These are phyloP conservation scores for Hormaphis cornu DNA, from an alignment of 1,140 invertebrate species.

Conservation along the genomic window DNA sequence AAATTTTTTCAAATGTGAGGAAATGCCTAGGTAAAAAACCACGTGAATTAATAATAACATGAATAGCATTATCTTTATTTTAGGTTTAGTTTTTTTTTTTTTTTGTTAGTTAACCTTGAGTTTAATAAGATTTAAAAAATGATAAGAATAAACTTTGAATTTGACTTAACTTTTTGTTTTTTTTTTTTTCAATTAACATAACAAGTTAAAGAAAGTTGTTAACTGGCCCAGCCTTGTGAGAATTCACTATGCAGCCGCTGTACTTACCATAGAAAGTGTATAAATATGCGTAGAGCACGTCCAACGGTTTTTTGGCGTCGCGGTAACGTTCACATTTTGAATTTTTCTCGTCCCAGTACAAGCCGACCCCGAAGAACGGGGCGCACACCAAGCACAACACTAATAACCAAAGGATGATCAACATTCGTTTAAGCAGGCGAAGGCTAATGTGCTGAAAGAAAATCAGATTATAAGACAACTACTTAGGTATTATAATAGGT, in stretches of 20 bases:
- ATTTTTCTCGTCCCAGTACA: slow-evolving; percentile 52
- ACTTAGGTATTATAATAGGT: too few species aligned
- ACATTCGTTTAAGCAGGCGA: slow-evolving; percentile 58
- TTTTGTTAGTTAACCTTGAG: too few species aligned
- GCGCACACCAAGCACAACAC: slow-evolving; percentile 61
- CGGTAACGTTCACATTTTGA: slow-evolving; percentile 58
- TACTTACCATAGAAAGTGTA: slow-evolving; percentile 65
- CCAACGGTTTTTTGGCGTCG: slow-evolving; percentile 51
- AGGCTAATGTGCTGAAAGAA: slow-evolving; percentile 66
- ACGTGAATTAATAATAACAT: too few species aligned
- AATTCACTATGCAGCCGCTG: too few species aligned
- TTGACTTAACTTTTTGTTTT: background rate
- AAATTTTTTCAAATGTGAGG: too few species aligned
- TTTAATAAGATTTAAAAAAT: background rate
- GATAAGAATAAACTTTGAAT: background rate
- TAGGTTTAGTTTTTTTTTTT: too few species aligned
- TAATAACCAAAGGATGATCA: slow-evolving; percentile 58
- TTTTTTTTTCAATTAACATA: too few species aligned
- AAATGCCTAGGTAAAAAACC: too few species aligned
- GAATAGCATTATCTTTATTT: too few species aligned
- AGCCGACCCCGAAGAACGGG: slow-evolving; percentile 67
- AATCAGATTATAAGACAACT: too few species aligned
- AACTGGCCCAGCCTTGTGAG: too few species aligned
- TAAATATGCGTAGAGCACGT: slow-evolving; percentile 66
- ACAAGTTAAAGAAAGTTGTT: too few species aligned